These are phyloP conservation scores for Grantiella picta DNA, from an alignment of 2,113 vertebrate genomes.

Conservation along the genomic window DNA sequence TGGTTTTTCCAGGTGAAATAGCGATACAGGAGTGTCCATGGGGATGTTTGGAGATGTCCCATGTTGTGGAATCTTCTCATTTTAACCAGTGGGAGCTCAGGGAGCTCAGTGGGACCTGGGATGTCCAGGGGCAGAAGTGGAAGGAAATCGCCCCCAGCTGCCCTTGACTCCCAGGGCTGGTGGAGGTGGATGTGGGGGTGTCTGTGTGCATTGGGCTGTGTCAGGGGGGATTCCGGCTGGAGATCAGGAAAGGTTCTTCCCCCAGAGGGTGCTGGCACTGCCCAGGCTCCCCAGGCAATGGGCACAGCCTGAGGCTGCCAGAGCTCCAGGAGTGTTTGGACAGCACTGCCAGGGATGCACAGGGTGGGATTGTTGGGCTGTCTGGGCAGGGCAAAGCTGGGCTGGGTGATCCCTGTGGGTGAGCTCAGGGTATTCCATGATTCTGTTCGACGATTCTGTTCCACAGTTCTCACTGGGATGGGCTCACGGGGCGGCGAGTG, in stretches of 20 bases:
- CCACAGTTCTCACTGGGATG: neutral
- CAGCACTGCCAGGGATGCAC: neutral
- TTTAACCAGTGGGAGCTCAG: neutral
- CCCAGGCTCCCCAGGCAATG: neutral
- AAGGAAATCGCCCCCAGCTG: neutral
- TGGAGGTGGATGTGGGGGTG: neutral
- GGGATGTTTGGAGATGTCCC: neutral
- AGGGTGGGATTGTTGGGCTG: neutral
- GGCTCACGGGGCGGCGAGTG: accelerated
- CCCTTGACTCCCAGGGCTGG: accelerated
- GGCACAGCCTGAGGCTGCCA: neutral
- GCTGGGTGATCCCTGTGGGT: accelerated
- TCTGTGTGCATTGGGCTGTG: neutral
- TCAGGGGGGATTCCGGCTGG: accelerated
- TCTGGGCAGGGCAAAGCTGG: neutral
- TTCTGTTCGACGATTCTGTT: neutral
- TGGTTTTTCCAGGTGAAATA: neutral
- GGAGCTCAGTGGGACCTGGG: neutral
- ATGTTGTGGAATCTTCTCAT: neutral
- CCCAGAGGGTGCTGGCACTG: neutral
- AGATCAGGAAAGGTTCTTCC: neutral
- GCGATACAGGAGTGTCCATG: accelerated
- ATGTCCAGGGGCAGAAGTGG: accelerated
- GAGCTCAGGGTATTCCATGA: neutral
- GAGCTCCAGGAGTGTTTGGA: neutral